Evolutionary conservation across 2,888 invertebrate species (phyloP), one percentile per base, ranked within the genome.

Genomic region (Metalampra italica): DNA sequence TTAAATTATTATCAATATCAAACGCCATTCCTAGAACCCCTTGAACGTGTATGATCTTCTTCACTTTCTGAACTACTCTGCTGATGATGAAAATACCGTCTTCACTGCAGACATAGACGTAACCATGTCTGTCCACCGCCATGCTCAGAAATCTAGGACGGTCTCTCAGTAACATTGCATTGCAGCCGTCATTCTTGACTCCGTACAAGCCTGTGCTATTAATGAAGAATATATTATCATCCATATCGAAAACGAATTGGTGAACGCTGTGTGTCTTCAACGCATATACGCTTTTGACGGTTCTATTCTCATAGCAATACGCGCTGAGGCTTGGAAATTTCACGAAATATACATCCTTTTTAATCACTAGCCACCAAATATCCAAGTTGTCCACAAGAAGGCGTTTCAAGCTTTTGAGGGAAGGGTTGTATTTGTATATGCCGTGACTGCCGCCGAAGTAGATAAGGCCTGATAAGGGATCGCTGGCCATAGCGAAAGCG

Each of bases 391-490:
- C 62, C 1, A 77, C 54, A 3, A 73, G 71, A 0, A 86, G 56
- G 12, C 75, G 65, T 32, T 68, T 70, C 13, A 86, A 57, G 5
- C 49, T 62, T 49, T 72, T 82, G 0, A 49, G 36, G 0, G 4
- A 11, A 0, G 78, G 55, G 38, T 66, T 68, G 59, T 82, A 86
- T 58, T 60, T 82, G 59, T 86, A 86, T 44, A 87, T 79, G 0
- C 87, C 87, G 42, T 81, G 66, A 48, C 77, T 83, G 0, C 87
- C 87, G 1, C 86, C 87, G 46, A 87, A 85, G 55, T 78, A 85
- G 22, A 86, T 71, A 15, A 78, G 75, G 9, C 61, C 66, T 0
- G 54, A 62, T 0, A 9, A 14, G 0, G 63, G 55, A 47, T 83
- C 75, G 42, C 60, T 65, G 8, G 84, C 57, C 45, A 86, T 71